Conservation (phyloP, 2,113 vertebrate genomes). For the Misgurnus anguillicaudatus region DNA sequence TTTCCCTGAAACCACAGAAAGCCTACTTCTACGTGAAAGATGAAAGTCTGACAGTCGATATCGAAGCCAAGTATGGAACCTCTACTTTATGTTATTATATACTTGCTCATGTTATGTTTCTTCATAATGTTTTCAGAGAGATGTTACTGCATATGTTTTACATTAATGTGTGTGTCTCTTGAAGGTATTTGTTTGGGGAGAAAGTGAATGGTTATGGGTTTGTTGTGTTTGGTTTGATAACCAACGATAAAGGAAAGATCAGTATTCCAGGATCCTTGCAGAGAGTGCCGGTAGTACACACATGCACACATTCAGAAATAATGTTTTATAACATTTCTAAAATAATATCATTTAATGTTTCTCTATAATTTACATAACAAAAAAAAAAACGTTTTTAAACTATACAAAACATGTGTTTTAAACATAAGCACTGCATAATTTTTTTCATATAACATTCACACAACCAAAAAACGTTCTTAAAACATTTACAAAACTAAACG, state of each 20-base stretch:
- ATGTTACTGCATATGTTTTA: too few relatives aligned
- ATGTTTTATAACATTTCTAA: too few relatives aligned
- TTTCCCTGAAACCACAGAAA: slow-evolving; percentile 63
- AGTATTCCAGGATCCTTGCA: slow-evolving; percentile 75
- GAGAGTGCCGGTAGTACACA: slow-evolving; percentile 67
- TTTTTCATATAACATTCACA: too few relatives aligned
- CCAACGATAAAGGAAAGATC: slow-evolving; percentile 56
- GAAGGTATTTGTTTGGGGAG: slow-evolving; percentile 80
- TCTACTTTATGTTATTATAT: too few relatives aligned
- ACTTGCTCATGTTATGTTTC: not conserved
- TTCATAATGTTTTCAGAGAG: not conserved
- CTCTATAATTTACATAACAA: too few relatives aligned
- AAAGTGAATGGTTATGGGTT: slow-evolving; percentile 73
- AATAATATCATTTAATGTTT: too few relatives aligned
- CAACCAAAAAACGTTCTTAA: too few relatives aligned
- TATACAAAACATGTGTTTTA: too few relatives aligned
- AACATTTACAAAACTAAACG: too few relatives aligned
- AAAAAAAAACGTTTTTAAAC: too few relatives aligned
- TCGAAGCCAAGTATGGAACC: slow-evolving; percentile 51
- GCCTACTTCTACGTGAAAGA: slow-evolving; percentile 80
- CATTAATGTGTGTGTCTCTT: not conserved
- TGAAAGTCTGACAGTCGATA: slow-evolving; percentile 61
- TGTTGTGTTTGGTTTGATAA: slow-evolving; percentile 79
- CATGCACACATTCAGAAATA: not conserved
- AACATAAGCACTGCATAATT: too few relatives aligned